phyloP scores from a whole-genome alignment of 1,140 invertebrate genomes.

The Drosophila persimilis region DNA sequence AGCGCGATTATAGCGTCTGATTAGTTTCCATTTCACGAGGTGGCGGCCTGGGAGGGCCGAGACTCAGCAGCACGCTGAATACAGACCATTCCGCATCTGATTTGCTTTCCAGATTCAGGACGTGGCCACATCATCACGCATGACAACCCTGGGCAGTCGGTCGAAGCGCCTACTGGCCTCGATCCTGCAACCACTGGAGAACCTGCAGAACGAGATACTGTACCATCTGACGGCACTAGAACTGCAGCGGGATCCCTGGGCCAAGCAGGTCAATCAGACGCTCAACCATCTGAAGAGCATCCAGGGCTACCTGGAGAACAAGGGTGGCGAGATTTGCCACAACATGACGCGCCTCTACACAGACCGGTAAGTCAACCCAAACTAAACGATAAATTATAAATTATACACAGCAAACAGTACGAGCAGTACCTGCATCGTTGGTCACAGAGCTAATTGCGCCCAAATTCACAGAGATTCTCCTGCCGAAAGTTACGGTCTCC shows the following conservation, averaged over 20 bases:
- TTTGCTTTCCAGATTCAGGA: conserved; percentile 83
- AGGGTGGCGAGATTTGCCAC: conserved; percentile 88
- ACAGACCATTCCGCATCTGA: conserved; percentile 3
- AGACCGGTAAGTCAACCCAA: conserved; percentile 58
- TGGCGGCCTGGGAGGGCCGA: neutral
- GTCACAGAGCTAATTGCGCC: conserved; percentile 23
- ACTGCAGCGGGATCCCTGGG: conserved; percentile 87
- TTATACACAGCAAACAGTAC: conserved; percentile 39
- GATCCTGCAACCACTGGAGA: conserved; percentile 88
- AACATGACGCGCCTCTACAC: conserved; percentile 78
- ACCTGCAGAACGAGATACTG: conserved; percentile 87
- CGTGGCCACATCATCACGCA: conserved; percentile 86
- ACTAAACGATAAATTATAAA: conserved; percentile 48
- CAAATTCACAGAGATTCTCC: conserved; percentile 10
- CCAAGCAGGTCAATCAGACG: conserved; percentile 87
- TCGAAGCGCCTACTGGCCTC: conserved; percentile 86
- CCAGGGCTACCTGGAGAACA: conserved; percentile 89
- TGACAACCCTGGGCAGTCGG: conserved; percentile 86
- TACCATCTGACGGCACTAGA: conserved; percentile 90
- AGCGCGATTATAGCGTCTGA: conserved; percentile 6
- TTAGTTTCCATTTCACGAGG: conserved; percentile 42
- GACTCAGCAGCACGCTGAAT: neutral
- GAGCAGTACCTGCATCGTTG: neutral
- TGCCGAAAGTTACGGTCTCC: conserved; percentile 13
- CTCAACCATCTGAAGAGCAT: conserved; percentile 89